Conservation (phyloP, 2,888 invertebrate genomes). For the Drosophila pullipes region DNA sequence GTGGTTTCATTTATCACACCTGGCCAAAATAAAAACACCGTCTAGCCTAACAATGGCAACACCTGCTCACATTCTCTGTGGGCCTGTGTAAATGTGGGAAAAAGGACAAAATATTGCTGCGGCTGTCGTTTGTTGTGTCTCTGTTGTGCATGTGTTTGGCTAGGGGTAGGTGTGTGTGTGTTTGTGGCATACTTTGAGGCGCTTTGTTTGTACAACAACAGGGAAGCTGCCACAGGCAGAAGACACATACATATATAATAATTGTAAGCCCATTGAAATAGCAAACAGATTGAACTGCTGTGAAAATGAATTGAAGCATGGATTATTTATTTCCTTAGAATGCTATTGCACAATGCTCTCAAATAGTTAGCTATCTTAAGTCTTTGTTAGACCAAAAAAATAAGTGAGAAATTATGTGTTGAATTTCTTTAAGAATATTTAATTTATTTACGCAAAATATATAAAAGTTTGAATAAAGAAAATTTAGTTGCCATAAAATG, state of each 20-base stretch:
- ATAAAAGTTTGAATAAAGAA: no score
- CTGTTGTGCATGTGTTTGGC: background rate
- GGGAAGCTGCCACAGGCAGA: slow-evolving; percentile 20
- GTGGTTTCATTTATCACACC: slow-evolving; percentile 10
- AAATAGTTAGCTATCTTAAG: background rate
- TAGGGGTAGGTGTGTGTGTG: slow-evolving; percentile 4
- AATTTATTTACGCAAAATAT: no score
- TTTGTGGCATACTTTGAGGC: slow-evolving; percentile 28
- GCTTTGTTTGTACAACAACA: slow-evolving; percentile 20
- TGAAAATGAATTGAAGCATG: slow-evolving; percentile 3
- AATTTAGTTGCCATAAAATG: background rate
- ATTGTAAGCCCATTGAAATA: slow-evolving; percentile 29
- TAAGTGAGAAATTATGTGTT: background rate
- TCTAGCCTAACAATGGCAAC: slow-evolving; percentile 43
- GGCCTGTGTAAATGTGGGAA: slow-evolving; percentile 12
- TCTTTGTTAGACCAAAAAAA: background rate
- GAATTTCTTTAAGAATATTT: background rate
- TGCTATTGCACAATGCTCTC: background rate
- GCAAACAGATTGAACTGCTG: slow-evolving; percentile 11
- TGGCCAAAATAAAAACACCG: slow-evolving; percentile 26
- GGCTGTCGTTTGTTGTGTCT: slow-evolving; percentile 13
- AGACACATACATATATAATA: slow-evolving; percentile 12
- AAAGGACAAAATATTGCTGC: slow-evolving; percentile 26
- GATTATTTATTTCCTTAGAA: slow-evolving; percentile 1
- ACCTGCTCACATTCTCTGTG: slow-evolving; percentile 39